Base-by-base conservation (phyloP, 2,888 invertebrate species). In the Trissolcus japonicus region DNA sequence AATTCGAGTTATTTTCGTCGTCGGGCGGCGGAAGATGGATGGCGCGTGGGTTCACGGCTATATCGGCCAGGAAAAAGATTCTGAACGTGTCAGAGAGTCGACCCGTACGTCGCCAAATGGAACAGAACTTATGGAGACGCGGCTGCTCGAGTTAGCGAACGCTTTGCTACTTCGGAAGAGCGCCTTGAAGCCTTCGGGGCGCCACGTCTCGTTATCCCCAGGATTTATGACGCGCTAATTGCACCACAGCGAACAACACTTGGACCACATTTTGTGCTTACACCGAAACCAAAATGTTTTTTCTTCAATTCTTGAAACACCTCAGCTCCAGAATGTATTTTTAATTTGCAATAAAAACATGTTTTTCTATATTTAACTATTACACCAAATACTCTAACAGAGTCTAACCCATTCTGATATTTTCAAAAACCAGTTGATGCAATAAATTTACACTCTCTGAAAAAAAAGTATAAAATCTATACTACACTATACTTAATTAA, bases 201-300 rank as follows among this genome's bases (percentile, higher is more conserved):
- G 88, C 89, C 88, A 82, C 81, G 86, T 87, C 87, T 88, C 86
- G 88, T 88, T 88, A 88, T 87, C 83, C 86, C 66, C 66, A 80
- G 83, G 86, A 89, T 89, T 86, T 88, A 89, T 86, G 84, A 85
- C 83, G 83, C 85, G 85, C 88, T 89, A 88, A 88, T 88, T 88
- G 87, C 86, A 84, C 83, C 83, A 83, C 83, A 82, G 80, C 80
- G 83, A 87, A 87, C 85, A 87, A 86, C 87, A 85, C 83, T 83
- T 81, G 82, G 66, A 65, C 75, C 72, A 61, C 68, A 74, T 78
- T n/a, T n/a, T 65, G 79, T 78, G 67, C 72, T 63, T 69, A 60
- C 72, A 50, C 72, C 68, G 72, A 76, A 60, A 76, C 74, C 57
- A 54, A 71, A 60, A 62, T 35, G 35, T 35, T 35, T 35, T 25